Conservation (phyloP, 2,113 vertebrate species). For the Pollachius pollachius region DNA sequence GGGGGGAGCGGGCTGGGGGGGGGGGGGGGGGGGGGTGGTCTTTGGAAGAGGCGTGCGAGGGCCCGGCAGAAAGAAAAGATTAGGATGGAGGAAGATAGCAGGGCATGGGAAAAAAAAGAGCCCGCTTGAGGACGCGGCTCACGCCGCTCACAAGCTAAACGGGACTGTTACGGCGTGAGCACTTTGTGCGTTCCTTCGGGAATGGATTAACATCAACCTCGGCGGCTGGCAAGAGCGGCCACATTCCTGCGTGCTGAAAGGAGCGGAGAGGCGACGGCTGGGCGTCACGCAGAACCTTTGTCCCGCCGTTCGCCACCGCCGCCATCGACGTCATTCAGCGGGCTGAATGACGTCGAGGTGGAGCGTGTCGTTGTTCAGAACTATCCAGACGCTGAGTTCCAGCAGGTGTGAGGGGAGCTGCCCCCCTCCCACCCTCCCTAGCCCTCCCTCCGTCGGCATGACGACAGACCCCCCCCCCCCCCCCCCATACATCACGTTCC, state of each 20-base stretch:
- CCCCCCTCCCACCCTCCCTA: too few species aligned
- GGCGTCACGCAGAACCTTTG: conserved; percentile 13
- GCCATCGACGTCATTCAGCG: too few species aligned
- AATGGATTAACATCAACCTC: conserved; percentile 67
- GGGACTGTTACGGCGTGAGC: conserved; percentile 65
- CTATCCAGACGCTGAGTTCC: too few species aligned
- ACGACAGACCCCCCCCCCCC: too few species aligned
- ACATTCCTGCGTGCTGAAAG: conserved; percentile 60
- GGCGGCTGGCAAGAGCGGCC: conserved; percentile 62
- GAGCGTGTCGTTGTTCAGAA: too few species aligned
- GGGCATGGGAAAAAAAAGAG: conserved; percentile 76
- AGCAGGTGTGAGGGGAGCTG: too few species aligned
- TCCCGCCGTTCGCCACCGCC: not conserved
- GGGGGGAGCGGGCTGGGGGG: conserved; percentile 58
- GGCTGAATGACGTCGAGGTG: too few species aligned
- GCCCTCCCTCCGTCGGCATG: too few species aligned
- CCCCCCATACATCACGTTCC: too few species aligned
- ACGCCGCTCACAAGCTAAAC: conserved; percentile 56
- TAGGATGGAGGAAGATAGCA: conserved; percentile 74
- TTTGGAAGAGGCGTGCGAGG: conserved; percentile 64
- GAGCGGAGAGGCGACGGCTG: conserved; percentile 25
- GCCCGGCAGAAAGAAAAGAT: conserved; percentile 75
- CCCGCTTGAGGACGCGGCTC: conserved; percentile 51
- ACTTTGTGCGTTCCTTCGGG: conserved; percentile 25
- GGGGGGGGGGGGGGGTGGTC: conserved; percentile 65